Percentiles rank a stretch among this genome's conserved stretches.
These are phyloP conservation scores for Mycalesis mineus DNA, from an alignment of 2,888 invertebrate genomes.

Conservation along the genomic window DNA sequence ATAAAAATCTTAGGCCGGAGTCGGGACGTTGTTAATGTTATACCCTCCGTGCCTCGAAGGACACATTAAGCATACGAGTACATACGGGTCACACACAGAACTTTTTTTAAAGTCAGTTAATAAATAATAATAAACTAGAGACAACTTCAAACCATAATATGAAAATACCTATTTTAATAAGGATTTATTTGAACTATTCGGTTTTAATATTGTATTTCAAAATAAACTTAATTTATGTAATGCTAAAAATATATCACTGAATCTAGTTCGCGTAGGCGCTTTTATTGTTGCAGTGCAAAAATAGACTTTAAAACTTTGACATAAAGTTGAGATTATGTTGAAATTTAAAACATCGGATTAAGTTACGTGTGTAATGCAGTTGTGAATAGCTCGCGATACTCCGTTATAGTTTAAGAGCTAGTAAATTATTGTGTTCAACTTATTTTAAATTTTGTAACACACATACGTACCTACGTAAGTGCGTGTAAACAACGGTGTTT, in stretches of 20 bases:
- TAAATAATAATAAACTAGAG: neutral
- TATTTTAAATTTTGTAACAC: no score
- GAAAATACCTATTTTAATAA: neutral
- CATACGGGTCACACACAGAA: no score
- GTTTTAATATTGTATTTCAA: constrained; percentile 26
- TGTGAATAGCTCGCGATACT: constrained; percentile 27
- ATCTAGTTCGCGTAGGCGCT: constrained; percentile 33
- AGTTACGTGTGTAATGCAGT: constrained; percentile 32
- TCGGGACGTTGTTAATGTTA: no score
- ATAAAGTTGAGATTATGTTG: constrained; percentile 6
- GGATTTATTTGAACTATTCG: neutral
- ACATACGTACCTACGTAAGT: no score
- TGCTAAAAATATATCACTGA: constrained; percentile 36
- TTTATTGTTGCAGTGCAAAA: constrained; percentile 17
- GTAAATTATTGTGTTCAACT: neutral
- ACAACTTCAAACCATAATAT: neutral
- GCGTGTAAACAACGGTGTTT: no score
- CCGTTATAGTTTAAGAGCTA: neutral
- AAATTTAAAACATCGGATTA: constrained; percentile 25
- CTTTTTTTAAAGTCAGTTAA: no score
- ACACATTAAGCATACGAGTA: no score
- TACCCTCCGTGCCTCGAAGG: no score
- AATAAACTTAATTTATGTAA: constrained; percentile 34
- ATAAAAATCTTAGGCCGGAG: no score
- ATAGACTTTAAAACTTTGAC: constrained; percentile 7